phyloP scores from a whole-genome alignment of 2,888 invertebrate genomes.

The Sthenelais limicola region DNA sequence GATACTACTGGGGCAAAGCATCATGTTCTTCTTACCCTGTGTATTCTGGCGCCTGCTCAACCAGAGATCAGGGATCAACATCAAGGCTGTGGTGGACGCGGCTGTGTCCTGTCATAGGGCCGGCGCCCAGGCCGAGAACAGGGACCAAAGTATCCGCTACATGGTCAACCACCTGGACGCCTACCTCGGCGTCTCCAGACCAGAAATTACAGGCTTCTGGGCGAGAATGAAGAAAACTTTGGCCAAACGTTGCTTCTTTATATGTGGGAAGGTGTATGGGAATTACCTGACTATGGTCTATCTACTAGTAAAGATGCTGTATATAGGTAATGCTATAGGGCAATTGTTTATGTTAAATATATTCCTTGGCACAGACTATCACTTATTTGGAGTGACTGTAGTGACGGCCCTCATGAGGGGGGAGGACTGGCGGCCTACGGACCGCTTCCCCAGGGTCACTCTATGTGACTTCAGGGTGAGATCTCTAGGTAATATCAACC shows the following conservation, averaged over 20 bases:
- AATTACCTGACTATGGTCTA: constrained; percentile 73
- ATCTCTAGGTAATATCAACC: constrained; percentile 67
- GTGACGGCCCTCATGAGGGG: constrained; percentile 72
- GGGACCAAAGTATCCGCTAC: constrained; percentile 43
- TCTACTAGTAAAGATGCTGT: constrained; percentile 71
- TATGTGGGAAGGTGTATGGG: constrained; percentile 73
- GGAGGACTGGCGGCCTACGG: constrained; percentile 64
- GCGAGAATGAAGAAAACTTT: constrained; percentile 64
- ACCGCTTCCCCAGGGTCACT: constrained; percentile 69
- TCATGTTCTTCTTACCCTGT: constrained; percentile 74
- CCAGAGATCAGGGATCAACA: constrained; percentile 44
- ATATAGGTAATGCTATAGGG: constrained; percentile 72
- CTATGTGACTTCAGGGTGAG: constrained; percentile 71
- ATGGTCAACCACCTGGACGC: constrained; percentile 49
- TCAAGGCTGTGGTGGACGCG: constrained; percentile 49
- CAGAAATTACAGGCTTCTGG: constrained; percentile 65
- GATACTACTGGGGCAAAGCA: constrained; percentile 73
- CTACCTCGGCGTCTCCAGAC: constrained; percentile 64
- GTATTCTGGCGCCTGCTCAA: constrained; percentile 73
- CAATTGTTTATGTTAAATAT: constrained; percentile 74
- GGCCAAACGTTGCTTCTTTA: constrained; percentile 64
- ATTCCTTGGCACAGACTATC: constrained; percentile 72
- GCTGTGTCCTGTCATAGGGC: constrained; percentile 41
- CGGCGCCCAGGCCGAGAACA: constrained; percentile 45
- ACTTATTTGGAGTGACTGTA: constrained; percentile 73